Evolutionary conservation across 2,797 vertebrate genomes (phyloP).

Genomic region (Otus scops): DNA sequence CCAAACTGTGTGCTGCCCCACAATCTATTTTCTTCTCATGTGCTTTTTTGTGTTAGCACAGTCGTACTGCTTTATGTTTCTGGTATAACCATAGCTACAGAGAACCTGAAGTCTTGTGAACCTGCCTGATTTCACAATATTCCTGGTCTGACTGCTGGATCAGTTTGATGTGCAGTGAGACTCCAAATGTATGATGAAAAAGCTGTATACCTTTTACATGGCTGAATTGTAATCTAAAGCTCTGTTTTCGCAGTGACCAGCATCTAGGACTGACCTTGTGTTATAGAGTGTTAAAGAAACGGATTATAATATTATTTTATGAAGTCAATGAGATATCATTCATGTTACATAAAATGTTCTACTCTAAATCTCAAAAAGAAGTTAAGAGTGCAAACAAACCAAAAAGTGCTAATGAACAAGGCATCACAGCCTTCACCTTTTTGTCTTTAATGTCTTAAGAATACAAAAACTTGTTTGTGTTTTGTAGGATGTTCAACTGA

Average conservation of each 20-base stretch:
- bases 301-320: not conserved
- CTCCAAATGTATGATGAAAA: not conserved
- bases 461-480: not conserved
- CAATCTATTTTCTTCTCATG: not conserved
- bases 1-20: not conserved
- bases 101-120: not conserved
- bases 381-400: not conserved
- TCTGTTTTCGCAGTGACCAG: not conserved
- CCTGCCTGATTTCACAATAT: not conserved
- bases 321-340: not conserved
- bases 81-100: not conserved
- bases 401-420: not conserved
- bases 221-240: not conserved
- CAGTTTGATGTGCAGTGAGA: not conserved
- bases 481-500: slow-evolving; percentile 94
- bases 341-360: not conserved
- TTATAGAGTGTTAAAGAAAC: not conserved
- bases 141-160: not conserved
- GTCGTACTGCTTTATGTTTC: not conserved
- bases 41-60: not conserved
- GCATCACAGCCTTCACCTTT: not conserved
- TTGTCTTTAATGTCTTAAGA: not conserved
- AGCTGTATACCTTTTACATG: not conserved
- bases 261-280: not conserved
- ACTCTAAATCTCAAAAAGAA: not conserved